Evolutionary conservation across 2,797 vertebrate species (phyloP).

Genomic region (Enteromius unitaeniatus): DNA sequence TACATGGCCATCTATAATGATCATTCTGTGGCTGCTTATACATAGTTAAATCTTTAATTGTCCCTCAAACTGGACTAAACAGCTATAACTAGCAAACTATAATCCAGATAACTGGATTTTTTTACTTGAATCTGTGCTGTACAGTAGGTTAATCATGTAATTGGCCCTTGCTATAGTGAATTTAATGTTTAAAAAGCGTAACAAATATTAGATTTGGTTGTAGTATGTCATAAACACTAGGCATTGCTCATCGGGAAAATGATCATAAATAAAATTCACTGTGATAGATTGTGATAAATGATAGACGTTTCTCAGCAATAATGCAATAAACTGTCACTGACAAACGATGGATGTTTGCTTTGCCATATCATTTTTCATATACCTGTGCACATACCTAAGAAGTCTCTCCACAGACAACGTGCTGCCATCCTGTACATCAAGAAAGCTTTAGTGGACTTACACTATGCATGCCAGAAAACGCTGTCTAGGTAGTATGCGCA

Average conservation of each 20-base stretch:
- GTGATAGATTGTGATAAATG: background rate
- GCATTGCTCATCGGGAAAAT: background rate
- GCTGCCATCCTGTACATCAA: background rate
- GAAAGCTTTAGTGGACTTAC: background rate
- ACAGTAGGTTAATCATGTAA: background rate
- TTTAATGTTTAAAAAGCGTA: background rate
- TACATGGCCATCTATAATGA: background rate
- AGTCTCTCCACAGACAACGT: background rate
- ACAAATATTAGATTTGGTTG: background rate
- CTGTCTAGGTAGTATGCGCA: background rate
- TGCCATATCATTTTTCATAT: slow-evolving; percentile 20
- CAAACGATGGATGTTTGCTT: slow-evolving; percentile 10
- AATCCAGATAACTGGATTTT: background rate
- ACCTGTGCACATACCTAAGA: background rate
- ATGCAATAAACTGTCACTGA: slow-evolving; percentile 37
- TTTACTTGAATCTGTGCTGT: background rate
- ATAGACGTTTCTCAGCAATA: slow-evolving; percentile 3
- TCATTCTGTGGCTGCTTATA: background rate
- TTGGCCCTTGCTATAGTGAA: background rate
- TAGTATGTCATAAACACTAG: background rate
- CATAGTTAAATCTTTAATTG: background rate
- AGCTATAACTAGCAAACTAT: background rate
- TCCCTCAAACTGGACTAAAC: background rate
- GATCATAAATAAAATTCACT: background rate
- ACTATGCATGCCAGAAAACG: background rate